phyloP scores from a whole-genome alignment of 92 coral and sea anemone species.

The Zoanthus gigantus region DNA sequence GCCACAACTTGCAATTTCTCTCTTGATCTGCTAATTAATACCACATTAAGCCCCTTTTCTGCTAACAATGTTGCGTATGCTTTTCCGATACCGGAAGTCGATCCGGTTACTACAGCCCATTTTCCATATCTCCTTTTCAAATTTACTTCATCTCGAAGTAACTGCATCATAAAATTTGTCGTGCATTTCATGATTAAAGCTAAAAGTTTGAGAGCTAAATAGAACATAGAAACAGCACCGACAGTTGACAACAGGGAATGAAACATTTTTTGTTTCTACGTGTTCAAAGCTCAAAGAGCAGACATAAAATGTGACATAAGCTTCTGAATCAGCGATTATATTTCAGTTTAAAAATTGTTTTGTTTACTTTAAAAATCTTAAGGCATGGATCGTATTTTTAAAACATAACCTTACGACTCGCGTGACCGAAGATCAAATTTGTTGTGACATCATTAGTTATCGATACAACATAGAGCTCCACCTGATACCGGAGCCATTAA shows the following conservation, averaged over 20 bases:
- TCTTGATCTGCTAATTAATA: slow-evolving; percentile 33
- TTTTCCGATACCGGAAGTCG: slow-evolving; percentile 25
- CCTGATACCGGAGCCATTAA: no score
- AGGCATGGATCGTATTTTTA: no score
- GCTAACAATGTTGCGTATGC: slow-evolving; percentile 22
- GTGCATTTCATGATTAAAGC: background rate
- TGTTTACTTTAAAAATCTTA: no score
- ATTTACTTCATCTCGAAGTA: background rate
- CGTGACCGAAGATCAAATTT: no score
- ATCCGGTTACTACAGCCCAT: slow-evolving; percentile 33
- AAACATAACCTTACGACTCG: no score
- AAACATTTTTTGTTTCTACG: background rate
- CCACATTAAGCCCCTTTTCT: background rate
- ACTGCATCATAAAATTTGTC: background rate
- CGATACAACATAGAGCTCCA: no score
- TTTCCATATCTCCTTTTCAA: background rate
- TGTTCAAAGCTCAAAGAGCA: background rate
- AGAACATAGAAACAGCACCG: slow-evolving; percentile 9
- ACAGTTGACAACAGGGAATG: background rate
- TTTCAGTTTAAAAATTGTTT: no score
- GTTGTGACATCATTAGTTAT: no score
- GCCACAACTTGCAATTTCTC: slow-evolving; percentile 83
- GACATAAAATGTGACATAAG: no score
- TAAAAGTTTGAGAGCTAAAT: background rate
- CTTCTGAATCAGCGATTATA: no score